Conservation (phyloP, 2,797 vertebrate genomes). For the Artibeus jamaicensis region DNA sequence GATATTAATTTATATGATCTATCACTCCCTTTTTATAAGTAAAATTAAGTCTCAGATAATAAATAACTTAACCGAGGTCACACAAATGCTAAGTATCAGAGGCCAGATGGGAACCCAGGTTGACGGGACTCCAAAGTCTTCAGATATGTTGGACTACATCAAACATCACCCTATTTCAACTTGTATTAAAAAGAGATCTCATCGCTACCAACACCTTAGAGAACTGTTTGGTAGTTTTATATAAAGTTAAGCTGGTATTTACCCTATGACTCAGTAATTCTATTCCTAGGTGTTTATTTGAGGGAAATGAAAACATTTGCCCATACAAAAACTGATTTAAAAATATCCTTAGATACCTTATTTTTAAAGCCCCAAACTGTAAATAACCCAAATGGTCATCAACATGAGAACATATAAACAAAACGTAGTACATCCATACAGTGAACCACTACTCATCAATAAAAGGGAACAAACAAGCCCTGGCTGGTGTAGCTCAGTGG, state of each 20-base stretch:
- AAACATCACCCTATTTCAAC: neutral
- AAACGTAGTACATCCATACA: neutral
- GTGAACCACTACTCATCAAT: neutral
- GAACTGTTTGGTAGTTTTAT: neutral
- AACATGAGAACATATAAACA: neutral
- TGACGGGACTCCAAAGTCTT: neutral
- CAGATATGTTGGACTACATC: neutral
- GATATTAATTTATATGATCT: neutral
- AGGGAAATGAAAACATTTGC: slow-evolving; percentile 23
- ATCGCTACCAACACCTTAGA: neutral
- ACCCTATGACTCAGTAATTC: neutral
- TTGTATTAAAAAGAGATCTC: neutral
- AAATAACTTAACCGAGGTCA: neutral
- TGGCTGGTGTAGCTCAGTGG: no score
- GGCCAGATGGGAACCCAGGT: neutral
- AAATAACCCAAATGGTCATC: neutral
- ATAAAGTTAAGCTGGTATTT: neutral
- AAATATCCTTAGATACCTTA: neutral
- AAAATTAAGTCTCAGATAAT: slow-evolving; percentile 2
- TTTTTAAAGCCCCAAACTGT: slow-evolving; percentile 22
- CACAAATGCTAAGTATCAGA: neutral
- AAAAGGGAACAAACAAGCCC: neutral
- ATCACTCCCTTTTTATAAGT: neutral
- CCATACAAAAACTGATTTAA: neutral
- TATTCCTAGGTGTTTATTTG: neutral